Conservation (phyloP, 1,140 invertebrate genomes). For the Drosophila triauraria region DNA sequence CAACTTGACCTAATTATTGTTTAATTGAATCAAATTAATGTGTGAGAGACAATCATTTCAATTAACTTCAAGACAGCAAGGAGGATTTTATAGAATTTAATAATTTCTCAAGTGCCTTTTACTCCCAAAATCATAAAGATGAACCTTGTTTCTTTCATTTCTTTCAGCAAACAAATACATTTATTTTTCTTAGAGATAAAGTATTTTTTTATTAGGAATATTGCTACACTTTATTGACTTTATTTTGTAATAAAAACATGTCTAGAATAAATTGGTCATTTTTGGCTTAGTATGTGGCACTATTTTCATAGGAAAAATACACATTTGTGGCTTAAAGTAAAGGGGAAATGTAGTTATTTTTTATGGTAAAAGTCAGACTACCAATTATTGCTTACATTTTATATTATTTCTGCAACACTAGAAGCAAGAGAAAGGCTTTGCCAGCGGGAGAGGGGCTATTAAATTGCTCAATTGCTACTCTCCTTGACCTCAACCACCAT, state of each 20-base stretch:
- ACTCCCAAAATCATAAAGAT: not conserved
- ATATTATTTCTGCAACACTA: not conserved
- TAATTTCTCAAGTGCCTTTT: not conserved
- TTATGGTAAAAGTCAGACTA: not conserved
- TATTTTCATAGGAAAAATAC: not conserved
- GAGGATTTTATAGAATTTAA: too few species aligned
- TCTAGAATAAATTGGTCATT: not conserved
- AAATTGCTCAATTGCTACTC: slow-evolving; percentile 10
- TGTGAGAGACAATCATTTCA: not conserved
- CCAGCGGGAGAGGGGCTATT: not conserved
- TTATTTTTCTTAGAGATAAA: too few species aligned
- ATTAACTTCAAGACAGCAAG: not conserved
- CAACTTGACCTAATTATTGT: slow-evolving; percentile 2
- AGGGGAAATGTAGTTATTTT: slow-evolving; percentile 3
- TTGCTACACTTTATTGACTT: not conserved
- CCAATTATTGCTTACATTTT: not conserved
- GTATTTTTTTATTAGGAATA: not conserved
- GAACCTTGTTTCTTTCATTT: too few species aligned
- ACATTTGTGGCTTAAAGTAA: not conserved
- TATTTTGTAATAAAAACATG: not conserved
- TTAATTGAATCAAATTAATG: not conserved
- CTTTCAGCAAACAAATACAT: not conserved
- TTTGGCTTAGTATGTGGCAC: not conserved
- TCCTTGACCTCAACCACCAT: not conserved
- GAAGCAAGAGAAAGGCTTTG: not conserved